Conservation (phyloP, 2,888 invertebrate genomes). For the Morpho deidamia region DNA sequence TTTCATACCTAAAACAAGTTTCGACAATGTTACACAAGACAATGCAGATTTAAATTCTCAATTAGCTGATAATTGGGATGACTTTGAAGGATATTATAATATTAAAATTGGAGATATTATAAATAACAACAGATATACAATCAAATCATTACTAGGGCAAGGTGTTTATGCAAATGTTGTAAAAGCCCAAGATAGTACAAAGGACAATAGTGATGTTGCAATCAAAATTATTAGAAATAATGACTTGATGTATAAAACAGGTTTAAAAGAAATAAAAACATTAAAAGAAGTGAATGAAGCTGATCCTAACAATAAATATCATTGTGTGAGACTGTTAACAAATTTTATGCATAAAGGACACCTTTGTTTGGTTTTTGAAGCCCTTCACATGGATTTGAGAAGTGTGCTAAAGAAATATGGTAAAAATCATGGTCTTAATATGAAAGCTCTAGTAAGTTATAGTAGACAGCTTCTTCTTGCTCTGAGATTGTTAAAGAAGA, state of each 20-base stretch:
- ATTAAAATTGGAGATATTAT: slow-evolving; percentile 93
- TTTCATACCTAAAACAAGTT: slow-evolving; percentile 82
- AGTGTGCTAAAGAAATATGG: slow-evolving; percentile 98
- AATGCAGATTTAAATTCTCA: slow-evolving; percentile 85
- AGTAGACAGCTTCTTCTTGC: slow-evolving; percentile 96
- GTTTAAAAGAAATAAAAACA: slow-evolving; percentile 95
- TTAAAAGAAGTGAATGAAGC: slow-evolving; percentile 95
- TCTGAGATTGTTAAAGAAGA: slow-evolving; percentile 93
- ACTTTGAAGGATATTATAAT: slow-evolving; percentile 98
- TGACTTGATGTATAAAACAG: slow-evolving; percentile 99
- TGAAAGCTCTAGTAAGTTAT: slow-evolving; percentile 97
- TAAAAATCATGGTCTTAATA: slow-evolving; percentile 94
- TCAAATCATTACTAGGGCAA: slow-evolving; percentile 97
- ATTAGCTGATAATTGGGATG: slow-evolving; percentile 98
- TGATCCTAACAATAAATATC: slow-evolving; percentile 97
- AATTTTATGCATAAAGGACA: slow-evolving; percentile 99
- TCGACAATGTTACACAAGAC: slow-evolving; percentile 39
- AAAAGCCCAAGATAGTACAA: slow-evolving; percentile 91
- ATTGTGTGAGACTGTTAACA: slow-evolving; percentile 91
- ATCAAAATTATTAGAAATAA: slow-evolving; percentile 99
- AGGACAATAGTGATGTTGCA: slow-evolving; percentile 92
- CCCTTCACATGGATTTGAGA: slow-evolving; percentile 94
- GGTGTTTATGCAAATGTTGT: slow-evolving; percentile 99
- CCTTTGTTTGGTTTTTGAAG: slow-evolving; percentile 98
- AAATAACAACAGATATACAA: slow-evolving; percentile 90